Evolutionary conservation across 2,113 vertebrate genomes (phyloP), one percentile per base, ranked within the genome.

Genomic region (Leuciscus idus): DNA sequence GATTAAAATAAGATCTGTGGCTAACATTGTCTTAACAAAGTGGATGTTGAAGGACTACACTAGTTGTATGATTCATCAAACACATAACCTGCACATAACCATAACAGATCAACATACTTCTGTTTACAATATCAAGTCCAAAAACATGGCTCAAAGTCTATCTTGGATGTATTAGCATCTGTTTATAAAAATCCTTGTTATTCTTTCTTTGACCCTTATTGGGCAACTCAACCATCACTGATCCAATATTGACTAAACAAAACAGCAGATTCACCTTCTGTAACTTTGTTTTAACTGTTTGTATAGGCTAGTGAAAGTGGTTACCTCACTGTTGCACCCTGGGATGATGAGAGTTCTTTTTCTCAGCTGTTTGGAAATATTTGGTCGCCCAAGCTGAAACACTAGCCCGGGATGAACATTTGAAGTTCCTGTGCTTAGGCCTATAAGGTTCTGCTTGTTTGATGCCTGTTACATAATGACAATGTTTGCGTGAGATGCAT

Each of bases 91-190:
- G 4, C 33, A 33, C 33, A 33, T 33, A 33, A 33, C 33, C 33
- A 33, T 85, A 21, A 13, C 2, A 59, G 66, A 28, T 4, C n/a
- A 64, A 64, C 46, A 33, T 3, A 12, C 66, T 28, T 55, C 36
- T 85, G 81, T 85, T 78, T 77, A 72, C 68, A 78, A 28, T 4
- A 88, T 13, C 57, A 85, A 17, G 50, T 70, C 50, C 70, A 82
- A 43, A 81, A 26, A 33, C 75, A 66, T 17, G 74, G 86, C 68
- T 84, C 87, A 86, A 82, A 86, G 85, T 89, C 77, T 80, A 15
- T 26, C 3, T 28, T 55, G 74, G 57, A 39, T 78, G 66, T 21
- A 64, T 62, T n/a, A 26, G n/a, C 73, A 79, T 62, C 70, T 85
- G 57, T 75, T 87, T 85, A 73, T 46, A 72, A 21, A 73, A 72